Conservation (phyloP, 1,140 invertebrate species). For the Araneus ventricosus region DNA sequence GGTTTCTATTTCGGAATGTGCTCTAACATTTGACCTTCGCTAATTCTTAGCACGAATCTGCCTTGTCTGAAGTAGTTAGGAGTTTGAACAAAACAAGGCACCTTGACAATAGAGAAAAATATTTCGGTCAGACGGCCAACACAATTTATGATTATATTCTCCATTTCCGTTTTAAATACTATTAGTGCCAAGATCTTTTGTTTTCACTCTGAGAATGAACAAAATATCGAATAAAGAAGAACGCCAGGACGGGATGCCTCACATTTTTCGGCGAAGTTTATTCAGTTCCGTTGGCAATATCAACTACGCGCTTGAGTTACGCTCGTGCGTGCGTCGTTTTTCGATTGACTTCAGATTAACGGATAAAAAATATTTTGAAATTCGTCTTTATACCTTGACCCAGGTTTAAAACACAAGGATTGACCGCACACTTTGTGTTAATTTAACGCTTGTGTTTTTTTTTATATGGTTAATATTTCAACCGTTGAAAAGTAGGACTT, state of each 20-base stretch:
- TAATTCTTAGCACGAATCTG: not conserved
- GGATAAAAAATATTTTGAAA: constrained; percentile 25
- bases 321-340: constrained; percentile 33
- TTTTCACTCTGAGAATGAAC: not conserved
- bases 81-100: not conserved
- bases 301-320: constrained; percentile 12
- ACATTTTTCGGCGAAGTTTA: not conserved
- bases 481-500: not conserved
- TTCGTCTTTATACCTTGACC: constrained; percentile 26
- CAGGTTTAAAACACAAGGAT: not conserved
- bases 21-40: not conserved
- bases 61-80: not conserved
- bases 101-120: not conserved
- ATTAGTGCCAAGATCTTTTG: constrained; percentile 16
- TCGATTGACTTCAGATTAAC: constrained; percentile 36
- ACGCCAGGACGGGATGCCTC: not conserved
- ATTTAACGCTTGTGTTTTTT: not conserved
- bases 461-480: not conserved
- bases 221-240: not conserved
- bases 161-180: constrained; percentile 17
- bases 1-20: no score
- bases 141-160: constrained; percentile 26
- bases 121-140: not conserved
- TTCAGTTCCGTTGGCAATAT: constrained; percentile 25
- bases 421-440: not conserved